phyloP scores from a whole-genome alignment of 2,888 invertebrate species.

The Apodemia hepburni region DNA sequence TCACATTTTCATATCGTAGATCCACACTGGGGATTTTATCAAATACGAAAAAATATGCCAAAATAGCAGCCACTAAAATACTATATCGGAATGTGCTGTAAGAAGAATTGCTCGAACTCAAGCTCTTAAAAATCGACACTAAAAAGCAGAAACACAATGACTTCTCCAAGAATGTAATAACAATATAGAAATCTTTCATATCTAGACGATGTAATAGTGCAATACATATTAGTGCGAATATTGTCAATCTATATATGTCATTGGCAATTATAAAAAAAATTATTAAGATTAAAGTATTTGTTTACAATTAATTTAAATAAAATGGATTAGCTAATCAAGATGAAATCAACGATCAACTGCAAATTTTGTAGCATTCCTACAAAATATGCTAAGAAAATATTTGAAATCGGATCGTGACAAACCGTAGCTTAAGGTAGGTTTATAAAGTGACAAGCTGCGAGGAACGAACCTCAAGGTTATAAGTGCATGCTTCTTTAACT shows the following conservation, averaged over 20 bases:
- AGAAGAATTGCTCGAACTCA: not conserved
- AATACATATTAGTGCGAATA: constrained; percentile 23
- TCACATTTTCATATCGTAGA: no score
- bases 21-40: not conserved
- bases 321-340: constrained; percentile 9
- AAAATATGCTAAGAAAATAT: not conserved
- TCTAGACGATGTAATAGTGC: constrained; percentile 33
- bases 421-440: constrained; percentile 7
- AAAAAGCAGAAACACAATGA: not conserved
- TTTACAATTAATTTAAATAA: constrained; percentile 3
- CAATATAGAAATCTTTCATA: not conserved
- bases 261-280: not conserved
- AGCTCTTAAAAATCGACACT: not conserved
- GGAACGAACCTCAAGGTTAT: constrained; percentile 26
- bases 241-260: not conserved
- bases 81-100: not conserved
- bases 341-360: not conserved
- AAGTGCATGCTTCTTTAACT: constrained; percentile 30
- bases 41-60: not conserved
- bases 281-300: not conserved
- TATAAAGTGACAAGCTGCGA: constrained; percentile 5
- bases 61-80: no score
- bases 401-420: not conserved
- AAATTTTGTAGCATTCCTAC: not conserved
- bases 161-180: not conserved